Evolutionary conservation across 1,140 invertebrate genomes (phyloP).

Genomic region (Ceratoteleas bidentatus): DNA sequence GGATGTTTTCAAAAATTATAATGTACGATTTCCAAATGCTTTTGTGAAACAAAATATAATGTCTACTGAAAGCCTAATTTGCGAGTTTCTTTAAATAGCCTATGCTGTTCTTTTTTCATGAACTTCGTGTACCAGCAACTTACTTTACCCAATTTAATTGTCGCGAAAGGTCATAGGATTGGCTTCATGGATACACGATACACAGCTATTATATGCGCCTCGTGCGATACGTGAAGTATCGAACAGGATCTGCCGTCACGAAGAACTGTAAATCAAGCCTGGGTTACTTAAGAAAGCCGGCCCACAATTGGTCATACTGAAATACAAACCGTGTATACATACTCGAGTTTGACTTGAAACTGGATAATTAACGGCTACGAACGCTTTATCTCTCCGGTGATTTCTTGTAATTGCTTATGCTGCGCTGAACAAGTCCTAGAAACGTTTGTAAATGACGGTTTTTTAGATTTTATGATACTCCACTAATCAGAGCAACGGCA

Average conservation of each 20-base stretch:
- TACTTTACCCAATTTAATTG: slow-evolving; percentile 48
- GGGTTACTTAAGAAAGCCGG: slow-evolving; percentile 41
- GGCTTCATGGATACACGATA: slow-evolving; percentile 53
- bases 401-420: slow-evolving; percentile 1
- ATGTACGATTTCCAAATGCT: slow-evolving; percentile 13
- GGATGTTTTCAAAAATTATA: slow-evolving; percentile 54
- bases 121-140: slow-evolving; percentile 32
- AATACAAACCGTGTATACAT: slow-evolving; percentile 64
- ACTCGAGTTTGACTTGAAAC: slow-evolving; percentile 59
- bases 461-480: too few species aligned
- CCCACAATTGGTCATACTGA: slow-evolving; percentile 61
- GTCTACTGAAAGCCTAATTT: slow-evolving; percentile 39
- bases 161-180: slow-evolving; percentile 55
- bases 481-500: too few species aligned
- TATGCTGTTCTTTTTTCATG: slow-evolving; percentile 30
- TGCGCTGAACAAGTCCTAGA: slow-evolving; percentile 10
- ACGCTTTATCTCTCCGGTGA: slow-evolving; percentile 30
- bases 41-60: slow-evolving; percentile 12
- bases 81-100: slow-evolving; percentile 30
- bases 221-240: slow-evolving; percentile 63
- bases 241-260: slow-evolving; percentile 62
- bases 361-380: slow-evolving; percentile 63
- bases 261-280: slow-evolving; percentile 59
- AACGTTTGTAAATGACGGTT: too few species aligned
- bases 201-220: slow-evolving; percentile 55